Conservation (phyloP, 2,888 invertebrate species). For the Acanthosepion pharaonis region DNA sequence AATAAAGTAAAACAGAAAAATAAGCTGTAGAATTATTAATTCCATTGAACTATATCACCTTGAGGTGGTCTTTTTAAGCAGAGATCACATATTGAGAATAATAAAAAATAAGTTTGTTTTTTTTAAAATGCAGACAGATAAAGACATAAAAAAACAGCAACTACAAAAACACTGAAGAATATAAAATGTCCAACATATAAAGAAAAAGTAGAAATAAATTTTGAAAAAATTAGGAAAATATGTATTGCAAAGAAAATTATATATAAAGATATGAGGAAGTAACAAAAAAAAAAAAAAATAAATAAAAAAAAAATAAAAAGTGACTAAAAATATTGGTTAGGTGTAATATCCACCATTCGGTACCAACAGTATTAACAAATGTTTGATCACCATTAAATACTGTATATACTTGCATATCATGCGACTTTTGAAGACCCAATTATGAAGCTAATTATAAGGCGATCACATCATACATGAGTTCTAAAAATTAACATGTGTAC, state of each 20-base stretch:
- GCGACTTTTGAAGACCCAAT: too few species aligned
- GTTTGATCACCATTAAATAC: background rate
- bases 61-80: background rate
- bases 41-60: background rate
- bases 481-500: too few species aligned
- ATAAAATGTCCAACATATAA: background rate
- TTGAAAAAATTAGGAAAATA: too few species aligned
- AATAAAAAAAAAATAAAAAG: too few species aligned
- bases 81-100: background rate
- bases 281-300: background rate
- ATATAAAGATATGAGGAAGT: background rate
- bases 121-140: background rate
- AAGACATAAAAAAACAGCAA: background rate
- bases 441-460: too few species aligned
- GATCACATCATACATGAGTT: too few species aligned
- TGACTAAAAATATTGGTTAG: background rate
- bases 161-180: conserved; percentile 33
- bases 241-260: background rate
- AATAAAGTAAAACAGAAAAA: background rate
- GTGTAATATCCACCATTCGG: background rate
- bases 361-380: background rate
- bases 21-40: background rate
- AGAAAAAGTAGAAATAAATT: background rate
- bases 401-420: background rate
- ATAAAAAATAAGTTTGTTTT: background rate